Conservation (phyloP, 2,888 invertebrate species). For the Melitaea athalia region DNA sequence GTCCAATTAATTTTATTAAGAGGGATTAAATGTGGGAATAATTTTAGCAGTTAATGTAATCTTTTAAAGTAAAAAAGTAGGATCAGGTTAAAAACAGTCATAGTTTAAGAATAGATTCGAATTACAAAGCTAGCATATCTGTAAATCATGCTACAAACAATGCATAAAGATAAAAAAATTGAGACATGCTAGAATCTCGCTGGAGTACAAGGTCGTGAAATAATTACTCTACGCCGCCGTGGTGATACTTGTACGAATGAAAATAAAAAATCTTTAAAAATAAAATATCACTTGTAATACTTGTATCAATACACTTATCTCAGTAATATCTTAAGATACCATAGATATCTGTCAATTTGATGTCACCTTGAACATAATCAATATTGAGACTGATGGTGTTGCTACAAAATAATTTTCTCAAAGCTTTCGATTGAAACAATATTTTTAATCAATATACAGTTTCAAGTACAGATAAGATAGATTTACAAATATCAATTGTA, state of each 20-base stretch:
- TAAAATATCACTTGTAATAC: no score
- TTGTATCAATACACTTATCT: background rate
- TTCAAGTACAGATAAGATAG: no score
- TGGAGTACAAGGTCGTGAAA: conserved; percentile 8
- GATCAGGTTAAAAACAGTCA: no score
- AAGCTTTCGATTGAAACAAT: no score
- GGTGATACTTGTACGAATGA: background rate
- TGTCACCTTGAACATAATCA: background rate
- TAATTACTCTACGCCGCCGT: background rate
- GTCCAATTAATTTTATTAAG: background rate
- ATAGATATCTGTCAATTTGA: background rate
- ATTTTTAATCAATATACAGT: no score
- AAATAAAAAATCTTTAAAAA: background rate
- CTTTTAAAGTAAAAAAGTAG: no score
- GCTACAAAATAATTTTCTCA: background rate
- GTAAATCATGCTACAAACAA: background rate
- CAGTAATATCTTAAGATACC: background rate
- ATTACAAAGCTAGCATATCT: no score
- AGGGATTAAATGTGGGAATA: background rate
- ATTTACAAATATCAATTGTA: no score
- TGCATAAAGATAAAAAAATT: background rate
- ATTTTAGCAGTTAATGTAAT: background rate
- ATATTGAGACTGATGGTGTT: background rate
- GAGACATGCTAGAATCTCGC: background rate
- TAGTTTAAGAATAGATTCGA: no score